Evolutionary conservation across 2,113 vertebrate species (phyloP).

Genomic region (Cynoglossus semilaevis): DNA sequence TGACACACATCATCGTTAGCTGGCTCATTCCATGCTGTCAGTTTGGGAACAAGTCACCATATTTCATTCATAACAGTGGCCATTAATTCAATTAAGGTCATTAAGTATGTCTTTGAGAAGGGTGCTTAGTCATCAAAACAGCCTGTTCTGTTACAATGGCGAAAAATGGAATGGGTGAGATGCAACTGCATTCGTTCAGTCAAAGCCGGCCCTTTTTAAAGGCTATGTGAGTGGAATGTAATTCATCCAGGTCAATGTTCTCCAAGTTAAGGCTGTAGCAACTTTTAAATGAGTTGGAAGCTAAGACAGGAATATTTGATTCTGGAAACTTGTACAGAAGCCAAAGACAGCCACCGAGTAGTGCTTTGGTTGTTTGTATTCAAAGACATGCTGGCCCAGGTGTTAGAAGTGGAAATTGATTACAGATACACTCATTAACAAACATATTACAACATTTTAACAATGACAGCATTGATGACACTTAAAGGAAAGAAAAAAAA

Average conservation of each 20-base stretch:
- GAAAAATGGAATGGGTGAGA: slow-evolving; percentile 31
- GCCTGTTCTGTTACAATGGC: slow-evolving; percentile 33
- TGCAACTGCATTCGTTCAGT: slow-evolving; percentile 30
- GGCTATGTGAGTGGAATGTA: slow-evolving; percentile 2
- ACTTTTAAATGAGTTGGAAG: neutral
- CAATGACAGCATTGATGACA: too few relatives aligned
- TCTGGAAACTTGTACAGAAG: too few relatives aligned
- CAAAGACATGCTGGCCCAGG: neutral
- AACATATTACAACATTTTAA: too few relatives aligned
- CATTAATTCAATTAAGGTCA: slow-evolving; percentile 57
- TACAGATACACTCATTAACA: too few relatives aligned
- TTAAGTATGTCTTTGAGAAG: slow-evolving; percentile 44
- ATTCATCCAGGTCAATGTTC: too few relatives aligned
- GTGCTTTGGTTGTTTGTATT: too few relatives aligned
- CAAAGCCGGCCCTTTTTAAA: slow-evolving; percentile 21
- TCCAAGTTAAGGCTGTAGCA: neutral
- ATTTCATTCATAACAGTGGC: slow-evolving; percentile 48
- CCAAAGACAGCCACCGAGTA: too few relatives aligned
- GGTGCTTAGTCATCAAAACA: slow-evolving; percentile 56
- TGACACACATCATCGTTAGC: slow-evolving; percentile 42
- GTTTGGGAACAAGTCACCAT: slow-evolving; percentile 49
- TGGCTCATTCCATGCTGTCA: slow-evolving; percentile 41
- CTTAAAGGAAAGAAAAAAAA: too few relatives aligned
- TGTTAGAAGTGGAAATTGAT: neutral
- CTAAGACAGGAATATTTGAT: too few relatives aligned